Evolutionary conservation across 2,888 invertebrate species (phyloP), one percentile per base, ranked within the genome.

Genomic region (Hyalella azteca): DNA sequence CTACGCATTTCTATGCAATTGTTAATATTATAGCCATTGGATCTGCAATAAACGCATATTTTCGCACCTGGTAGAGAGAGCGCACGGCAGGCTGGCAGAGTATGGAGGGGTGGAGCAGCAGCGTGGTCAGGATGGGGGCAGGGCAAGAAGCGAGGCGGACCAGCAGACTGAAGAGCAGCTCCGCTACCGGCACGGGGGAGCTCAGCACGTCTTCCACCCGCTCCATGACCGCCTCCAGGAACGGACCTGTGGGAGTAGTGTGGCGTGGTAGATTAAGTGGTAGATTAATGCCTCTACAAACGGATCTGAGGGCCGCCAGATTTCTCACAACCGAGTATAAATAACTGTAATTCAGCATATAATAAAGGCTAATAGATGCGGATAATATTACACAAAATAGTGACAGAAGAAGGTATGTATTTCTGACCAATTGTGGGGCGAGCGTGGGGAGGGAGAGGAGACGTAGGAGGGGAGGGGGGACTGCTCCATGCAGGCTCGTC

Each of bases 61-160:
- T n/a, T 86, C 87, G 88, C 87, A 95, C 96, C 92, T 96, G 96
- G 88, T 94, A 93, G 84, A 97, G 90, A 3, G 95, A 96, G 87
- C 95, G 94, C 87, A 97, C 94, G 87, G 94, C 94, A 1, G 96
- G 96, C 87, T 96, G 95, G 87, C 96, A 92, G 85, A 94, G 93
- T 86, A 93, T 91, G 88, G 92, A 93, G 82, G 95, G 93, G 86
- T 95, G 95, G 83, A 98, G 90, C 73, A 98, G 90, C 87, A 97
- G 92, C 3, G 96, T 94, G 85, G 95, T 92, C 78, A 98, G 90
- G 79, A 98, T 89, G 7, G 97, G 95, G 85, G 97, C 93, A 0
- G 97, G 95, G 88, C 95, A 94, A 81, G 94, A 91, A 5, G 96
- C 94, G 85, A 98, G 90, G 85, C 94, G 92, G 45, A 95, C 93